A percentile compares a stretch with the other conserved stretches of the same genome.
Conservation (phyloP, 2,797 vertebrate species). For the Meriones psammophilus region DNA sequence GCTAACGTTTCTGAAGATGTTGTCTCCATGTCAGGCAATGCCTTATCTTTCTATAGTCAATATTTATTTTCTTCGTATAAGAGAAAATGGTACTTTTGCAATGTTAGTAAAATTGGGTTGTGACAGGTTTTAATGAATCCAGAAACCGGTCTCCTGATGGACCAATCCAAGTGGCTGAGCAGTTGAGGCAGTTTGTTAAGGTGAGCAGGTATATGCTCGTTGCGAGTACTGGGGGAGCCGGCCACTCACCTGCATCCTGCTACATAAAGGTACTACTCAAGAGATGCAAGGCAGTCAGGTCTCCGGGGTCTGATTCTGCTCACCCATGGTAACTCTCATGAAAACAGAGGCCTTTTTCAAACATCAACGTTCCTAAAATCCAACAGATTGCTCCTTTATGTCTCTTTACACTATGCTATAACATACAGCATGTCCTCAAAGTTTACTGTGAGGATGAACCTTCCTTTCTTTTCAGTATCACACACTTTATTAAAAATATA, state of each 20-base stretch:
- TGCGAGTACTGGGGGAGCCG: not conserved
- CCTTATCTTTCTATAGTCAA: not conserved
- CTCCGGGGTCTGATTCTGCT: not conserved
- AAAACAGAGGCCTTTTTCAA: not conserved
- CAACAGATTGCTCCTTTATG: not conserved
- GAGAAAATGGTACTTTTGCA: not conserved
- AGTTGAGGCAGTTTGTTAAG: not conserved
- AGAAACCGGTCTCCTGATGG: not conserved
- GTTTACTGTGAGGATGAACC: not conserved
- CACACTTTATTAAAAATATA: not conserved
- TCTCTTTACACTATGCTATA: not conserved
- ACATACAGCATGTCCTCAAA: not conserved
- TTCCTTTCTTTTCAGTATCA: not conserved
- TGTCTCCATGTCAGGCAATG: not conserved
- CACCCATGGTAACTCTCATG: not conserved
- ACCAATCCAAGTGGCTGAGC: not conserved
- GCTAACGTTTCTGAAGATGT: not conserved
- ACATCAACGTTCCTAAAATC: not conserved
- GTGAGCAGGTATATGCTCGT: too few species aligned
- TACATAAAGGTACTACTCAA: not conserved
- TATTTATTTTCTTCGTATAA: not conserved
- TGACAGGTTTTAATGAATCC: constrained; percentile 19
- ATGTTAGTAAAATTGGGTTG: not conserved
- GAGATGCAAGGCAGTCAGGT: not conserved
- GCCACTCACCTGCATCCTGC: not conserved